Base-by-base conservation (phyloP, 2,113 vertebrate genomes). In the Sinocyclocheilus anshuiensis region DNA sequence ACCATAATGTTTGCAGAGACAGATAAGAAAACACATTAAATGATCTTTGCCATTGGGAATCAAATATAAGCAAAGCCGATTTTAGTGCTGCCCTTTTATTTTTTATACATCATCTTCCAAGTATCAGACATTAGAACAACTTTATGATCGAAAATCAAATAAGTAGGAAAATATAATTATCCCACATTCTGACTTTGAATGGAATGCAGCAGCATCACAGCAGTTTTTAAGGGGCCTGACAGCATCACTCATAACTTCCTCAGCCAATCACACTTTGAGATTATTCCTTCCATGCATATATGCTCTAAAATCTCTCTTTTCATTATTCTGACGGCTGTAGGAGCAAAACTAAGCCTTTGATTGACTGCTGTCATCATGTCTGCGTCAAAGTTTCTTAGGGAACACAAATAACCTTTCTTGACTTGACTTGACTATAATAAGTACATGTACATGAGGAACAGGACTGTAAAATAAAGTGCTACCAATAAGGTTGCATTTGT, bases 341-440 rank as follows among this genome's bases (percentile, higher is more conserved):
- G 4, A 4, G 16, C 9, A 65, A 36, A 83, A 83, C 15, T 18
- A 48, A 48, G 2, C 22, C 20, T 16, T 13, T 63, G 11, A 81
- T 48, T 67, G 8, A 20, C 15, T 67, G 42, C 39, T 20, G 13
- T 50, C 80, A 82, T 82, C 24, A 29, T 33, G 0, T 39, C 36
- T 63, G 57, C 36, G 13, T 67, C 22, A 50, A 65, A 33, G n/a
- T 69, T 59, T 11, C 80, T 55, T 36, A 18, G 39, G 29, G 50
- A 53, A n/a, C 50, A 55, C 24, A 76, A 72, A 50, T n/a, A 33
- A 63, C 42, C 26, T 78, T 26, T 78, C n/a, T n/a, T n/a, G n/a
- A n/a, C n/a, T n/a, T n/a, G n/a, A n/a, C n/a, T n/a, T n/a, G n/a
- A n/a, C n/a, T n/a, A n/a, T n/a, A n/a, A n/a, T n/a, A n/a, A n/a